Evolutionary conservation across 2,888 invertebrate genomes (phyloP).

Genomic region (Sepiola atlantica): DNA sequence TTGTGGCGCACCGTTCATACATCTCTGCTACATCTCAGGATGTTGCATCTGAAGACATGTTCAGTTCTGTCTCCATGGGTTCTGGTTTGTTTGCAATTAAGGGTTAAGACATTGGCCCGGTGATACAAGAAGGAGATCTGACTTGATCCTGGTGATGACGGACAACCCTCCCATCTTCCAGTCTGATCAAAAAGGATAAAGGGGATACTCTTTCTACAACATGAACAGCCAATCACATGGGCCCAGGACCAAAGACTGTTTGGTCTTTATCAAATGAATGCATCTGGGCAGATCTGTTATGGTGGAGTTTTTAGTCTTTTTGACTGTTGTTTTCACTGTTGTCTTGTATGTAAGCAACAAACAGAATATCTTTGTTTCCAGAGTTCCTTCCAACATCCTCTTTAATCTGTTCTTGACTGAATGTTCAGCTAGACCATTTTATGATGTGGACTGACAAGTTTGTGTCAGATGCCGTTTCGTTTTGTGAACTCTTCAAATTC

Average conservation of each 20-base stretch:
- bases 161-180: not conserved
- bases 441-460: not conserved
- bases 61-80: too few species aligned
- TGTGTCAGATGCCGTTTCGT: too few species aligned
- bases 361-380: not conserved
- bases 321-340: not conserved
- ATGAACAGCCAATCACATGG: not conserved
- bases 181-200: not conserved
- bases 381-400: not conserved
- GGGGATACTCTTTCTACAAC: too few species aligned
- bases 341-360: not conserved
- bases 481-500: not conserved
- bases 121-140: not conserved
- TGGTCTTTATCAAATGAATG: not conserved
- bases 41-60: too few species aligned
- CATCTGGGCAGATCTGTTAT: not conserved
- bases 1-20: too few species aligned
- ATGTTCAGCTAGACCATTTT: not conserved
- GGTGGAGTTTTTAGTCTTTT: not conserved
- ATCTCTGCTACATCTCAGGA: too few species aligned
- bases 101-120: too few species aligned
- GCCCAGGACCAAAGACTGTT: not conserved
- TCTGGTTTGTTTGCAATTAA: too few species aligned
- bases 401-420: not conserved
- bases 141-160: too few species aligned